These are phyloP conservation scores for Celastrina argiolus DNA, from an alignment of 2,888 invertebrate species.

Conservation along the genomic window DNA sequence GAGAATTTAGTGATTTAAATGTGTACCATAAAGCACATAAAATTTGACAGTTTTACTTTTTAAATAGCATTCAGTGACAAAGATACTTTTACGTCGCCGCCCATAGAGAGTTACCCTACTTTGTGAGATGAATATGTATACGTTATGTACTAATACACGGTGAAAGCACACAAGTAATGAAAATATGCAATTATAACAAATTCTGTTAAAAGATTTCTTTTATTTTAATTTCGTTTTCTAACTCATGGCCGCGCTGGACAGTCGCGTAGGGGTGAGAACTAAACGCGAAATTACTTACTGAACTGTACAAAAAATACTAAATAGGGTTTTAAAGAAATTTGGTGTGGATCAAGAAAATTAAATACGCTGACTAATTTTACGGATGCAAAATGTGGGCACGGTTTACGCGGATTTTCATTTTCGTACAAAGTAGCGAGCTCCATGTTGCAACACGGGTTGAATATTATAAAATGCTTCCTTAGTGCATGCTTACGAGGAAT, in stretches of 20 bases:
- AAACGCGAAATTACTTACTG: too few relatives aligned
- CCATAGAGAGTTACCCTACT: conserved; percentile 17
- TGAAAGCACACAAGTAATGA: conserved; percentile 18
- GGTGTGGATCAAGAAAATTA: too few relatives aligned
- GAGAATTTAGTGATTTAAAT: too few relatives aligned
- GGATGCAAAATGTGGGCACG: too few relatives aligned
- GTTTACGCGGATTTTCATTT: too few relatives aligned
- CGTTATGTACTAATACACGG: conserved; percentile 9
- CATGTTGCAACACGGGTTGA: too few relatives aligned
- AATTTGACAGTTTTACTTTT: not conserved
- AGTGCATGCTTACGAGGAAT: too few relatives aligned
- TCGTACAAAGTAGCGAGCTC: too few relatives aligned
- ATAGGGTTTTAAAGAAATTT: too few relatives aligned
- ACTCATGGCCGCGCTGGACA: not conserved
- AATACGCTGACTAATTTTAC: too few relatives aligned
- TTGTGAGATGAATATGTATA: conserved; percentile 9
- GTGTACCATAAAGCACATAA: not conserved
- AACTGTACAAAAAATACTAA: too few relatives aligned
- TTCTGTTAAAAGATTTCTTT: conserved; percentile 9
- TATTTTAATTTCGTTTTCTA: conserved; percentile 10
- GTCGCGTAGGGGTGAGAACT: not conserved
- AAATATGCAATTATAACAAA: conserved; percentile 16
- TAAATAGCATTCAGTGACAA: not conserved
- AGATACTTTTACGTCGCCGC: not conserved
- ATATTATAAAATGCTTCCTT: too few relatives aligned